Evolutionary conservation across 2,888 invertebrate species (phyloP), one percentile per base, ranked within the genome.

Genomic region (Xestia xanthographa): DNA sequence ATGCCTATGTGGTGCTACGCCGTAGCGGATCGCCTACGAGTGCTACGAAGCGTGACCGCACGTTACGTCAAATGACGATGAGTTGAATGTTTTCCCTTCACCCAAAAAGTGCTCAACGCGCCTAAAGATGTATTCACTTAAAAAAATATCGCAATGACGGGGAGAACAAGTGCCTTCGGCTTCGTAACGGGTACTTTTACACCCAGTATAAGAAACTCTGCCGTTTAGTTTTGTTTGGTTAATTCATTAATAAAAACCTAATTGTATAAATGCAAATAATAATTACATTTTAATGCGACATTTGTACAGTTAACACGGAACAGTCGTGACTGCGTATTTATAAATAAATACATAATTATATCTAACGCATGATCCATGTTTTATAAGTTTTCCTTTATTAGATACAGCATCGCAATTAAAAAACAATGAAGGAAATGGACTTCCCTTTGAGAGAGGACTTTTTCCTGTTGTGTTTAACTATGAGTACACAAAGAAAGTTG

Each of bases 361-460:
- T 41, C 41, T 9, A 9, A 41, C 41, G 41, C 41, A n/a, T n/a
- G n/a, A 41, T 41, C 41, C 41, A 41, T 62, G 43, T 53, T 48
- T 58, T 43, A 58, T 43, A 14, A 9, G 1, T 78, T 34, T 66
- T 58, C 22, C 11, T 62, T n/a, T 58, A n/a, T n/a, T n/a, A 29
- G 6, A 45, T 77, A 38, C 22, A 70, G 12, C 43, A 56, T 70
- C 17, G 29, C 41, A 81, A 68, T 81, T 60, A 72, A 72, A 81
- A 0, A 58, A 68, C 38, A 68, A 65, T 65, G 5, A 72, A 66
- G 76, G 67, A 71, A 80, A 76, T 71, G 29, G 38, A 75, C 26
- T 75, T 79, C 79, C 80, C n/a, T 74, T 74, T 45, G 34, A 53
- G 41, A 45, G 22, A 53, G 12, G n/a, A 68, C 48, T 41, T 58